Conservation (phyloP, 2,888 invertebrate species). For the Isotomurus palustris region DNA sequence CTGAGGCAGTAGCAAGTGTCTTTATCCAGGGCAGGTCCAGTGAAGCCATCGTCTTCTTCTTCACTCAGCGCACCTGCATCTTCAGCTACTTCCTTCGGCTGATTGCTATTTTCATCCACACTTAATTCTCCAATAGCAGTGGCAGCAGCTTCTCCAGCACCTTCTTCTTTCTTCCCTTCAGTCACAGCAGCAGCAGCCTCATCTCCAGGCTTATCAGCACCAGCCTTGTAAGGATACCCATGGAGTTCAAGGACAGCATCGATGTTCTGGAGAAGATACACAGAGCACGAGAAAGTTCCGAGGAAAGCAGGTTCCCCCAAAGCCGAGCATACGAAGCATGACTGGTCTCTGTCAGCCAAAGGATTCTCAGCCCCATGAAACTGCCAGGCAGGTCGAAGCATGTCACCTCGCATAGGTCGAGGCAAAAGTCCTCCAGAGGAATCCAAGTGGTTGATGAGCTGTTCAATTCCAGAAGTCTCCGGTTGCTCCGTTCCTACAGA, state of each 20-base stretch:
- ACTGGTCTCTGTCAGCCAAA: slow-evolving; percentile 43
- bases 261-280: slow-evolving; percentile 40
- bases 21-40: slow-evolving; percentile 10
- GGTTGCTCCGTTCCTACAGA: slow-evolving; percentile 41
- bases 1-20: slow-evolving; percentile 33
- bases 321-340: slow-evolving; percentile 42
- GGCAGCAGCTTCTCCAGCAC: neutral
- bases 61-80: slow-evolving; percentile 13
- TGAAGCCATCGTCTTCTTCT: slow-evolving; percentile 10
- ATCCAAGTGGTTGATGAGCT: slow-evolving; percentile 42
- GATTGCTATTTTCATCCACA: neutral
- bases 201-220: slow-evolving; percentile 10
- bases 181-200: slow-evolving; percentile 2
- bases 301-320: slow-evolving; percentile 44
- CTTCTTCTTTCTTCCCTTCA: neutral
- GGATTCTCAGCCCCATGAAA: slow-evolving; percentile 46
- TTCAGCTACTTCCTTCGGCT: slow-evolving; percentile 9
- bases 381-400: slow-evolving; percentile 39
- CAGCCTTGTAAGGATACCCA: slow-evolving; percentile 23
- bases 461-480: slow-evolving; percentile 40
- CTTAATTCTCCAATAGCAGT: neutral
- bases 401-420: slow-evolving; percentile 38
- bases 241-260: slow-evolving; percentile 43
- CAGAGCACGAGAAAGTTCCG: slow-evolving; percentile 40
- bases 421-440: slow-evolving; percentile 43